Base-by-base conservation (phyloP, 2,888 invertebrate species). In the Caenorhabditis drosophilae region DNA sequence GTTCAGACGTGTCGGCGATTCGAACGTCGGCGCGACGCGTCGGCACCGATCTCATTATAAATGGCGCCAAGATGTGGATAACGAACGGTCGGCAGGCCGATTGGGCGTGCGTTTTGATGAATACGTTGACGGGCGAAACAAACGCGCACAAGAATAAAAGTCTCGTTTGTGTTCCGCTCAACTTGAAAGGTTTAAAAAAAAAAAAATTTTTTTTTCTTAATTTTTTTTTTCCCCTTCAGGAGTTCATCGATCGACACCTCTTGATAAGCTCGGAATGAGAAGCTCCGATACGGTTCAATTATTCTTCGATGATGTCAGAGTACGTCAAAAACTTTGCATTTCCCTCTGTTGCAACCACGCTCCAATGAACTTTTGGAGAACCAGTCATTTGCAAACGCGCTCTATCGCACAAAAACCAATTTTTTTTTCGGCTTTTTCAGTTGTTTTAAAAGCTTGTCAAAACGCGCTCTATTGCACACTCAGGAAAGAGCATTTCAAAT, bases 51-150 rank as follows among this genome's bases (percentile, higher is more conserved):
- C 72, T 84, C n/a, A 81, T 88, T 15, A 88, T 88, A 38, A 88
- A 87, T 75, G 88, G 88, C 0, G 84, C 85, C 23, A 88, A 88
- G 76, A 87, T 87, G 87, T 88, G 88, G 88, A 88, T 86, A 41
- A 87, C 88, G 3, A 88, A 86, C 73, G 87, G 86, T 0, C 76
- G 81, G 20, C 76, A 75, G 76, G 88, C 87, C 0, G 88, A 88
- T 78, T 88, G 87, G 87, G 87, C 88, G 81, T 87, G 87, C 76
- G 81, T 88, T 22, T 78, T 88, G 42, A 86, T 85, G 20, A 88
- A 87, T 79, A 88, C 88, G 0, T n/a, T n/a, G n/a, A 80, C 84
- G 3, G 41, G 38, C n/a, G 79, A 84, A 6, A 85, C 85, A 0
- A 73, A 74, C 16, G 64, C 80, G 66, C 87, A 88, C 72, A 73